Conservation (phyloP, 2,113 vertebrate species). For the Alaudala cheleensis region DNA sequence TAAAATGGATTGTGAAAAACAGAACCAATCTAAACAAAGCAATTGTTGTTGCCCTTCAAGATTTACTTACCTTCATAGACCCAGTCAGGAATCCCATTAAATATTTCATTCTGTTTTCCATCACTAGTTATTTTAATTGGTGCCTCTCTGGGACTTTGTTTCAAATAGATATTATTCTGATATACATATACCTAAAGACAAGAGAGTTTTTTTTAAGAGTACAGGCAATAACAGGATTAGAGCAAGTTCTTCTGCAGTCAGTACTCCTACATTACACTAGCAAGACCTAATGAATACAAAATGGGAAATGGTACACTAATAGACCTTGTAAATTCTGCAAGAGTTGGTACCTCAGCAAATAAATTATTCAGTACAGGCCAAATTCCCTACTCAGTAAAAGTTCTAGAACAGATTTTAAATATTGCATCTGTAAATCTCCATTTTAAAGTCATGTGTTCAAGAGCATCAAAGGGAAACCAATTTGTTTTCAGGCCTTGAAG, state of each 20-base stretch:
- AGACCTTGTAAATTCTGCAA: neutral
- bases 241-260: neutral
- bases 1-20: neutral
- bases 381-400: neutral
- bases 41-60: neutral
- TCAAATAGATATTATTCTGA: constrained; percentile 89
- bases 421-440: neutral
- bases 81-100: constrained; percentile 96
- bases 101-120: constrained; percentile 88
- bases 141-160: constrained; percentile 71
- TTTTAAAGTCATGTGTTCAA: neutral
- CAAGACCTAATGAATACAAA: neutral
- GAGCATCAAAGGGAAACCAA: neutral
- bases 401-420: neutral
- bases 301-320: neutral
- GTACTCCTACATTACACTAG: neutral
- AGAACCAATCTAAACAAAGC: neutral
- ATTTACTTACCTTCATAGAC: constrained; percentile 89
- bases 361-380: neutral
- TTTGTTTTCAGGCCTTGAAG: neutral
- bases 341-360: neutral
- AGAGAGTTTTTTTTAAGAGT: neutral
- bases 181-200: constrained; percentile 84
- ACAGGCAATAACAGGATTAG: neutral
- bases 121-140: constrained; percentile 83